These are phyloP conservation scores for Tetrapedia diversipes DNA, from an alignment of 2,888 invertebrate species.

Conservation along the genomic window DNA sequence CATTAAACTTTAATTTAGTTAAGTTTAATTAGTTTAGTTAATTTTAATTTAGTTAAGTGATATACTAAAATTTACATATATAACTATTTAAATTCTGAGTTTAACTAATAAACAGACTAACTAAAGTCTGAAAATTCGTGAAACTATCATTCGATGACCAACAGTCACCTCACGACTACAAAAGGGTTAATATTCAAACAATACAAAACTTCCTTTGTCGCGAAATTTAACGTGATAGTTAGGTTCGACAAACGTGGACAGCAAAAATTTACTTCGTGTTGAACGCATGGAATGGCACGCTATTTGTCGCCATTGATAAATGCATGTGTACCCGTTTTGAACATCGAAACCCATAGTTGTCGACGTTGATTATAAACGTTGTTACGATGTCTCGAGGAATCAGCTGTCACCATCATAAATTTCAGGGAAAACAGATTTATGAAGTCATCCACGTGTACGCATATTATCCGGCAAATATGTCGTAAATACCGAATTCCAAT, in stretches of 20 bases:
- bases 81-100: too few relatives aligned
- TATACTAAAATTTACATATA: too few relatives aligned
- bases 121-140: too few relatives aligned
- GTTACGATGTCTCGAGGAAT: conserved; percentile 12
- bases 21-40: too few relatives aligned
- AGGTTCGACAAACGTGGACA: not conserved
- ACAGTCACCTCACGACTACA: too few relatives aligned
- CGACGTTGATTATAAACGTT: conserved; percentile 1
- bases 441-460: conserved; percentile 17
- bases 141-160: too few relatives aligned
- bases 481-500: conserved; percentile 33
- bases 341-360: not conserved
- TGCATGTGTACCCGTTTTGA: not conserved
- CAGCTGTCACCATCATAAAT: conserved; percentile 42
- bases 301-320: conserved; percentile 12
- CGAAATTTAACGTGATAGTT: not conserved
- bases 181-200: too few relatives aligned
- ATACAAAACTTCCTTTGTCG: not conserved
- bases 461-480: not conserved
- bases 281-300: not conserved
- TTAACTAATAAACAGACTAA: too few relatives aligned
- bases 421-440: conserved; percentile 25
- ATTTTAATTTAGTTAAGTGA: too few relatives aligned
- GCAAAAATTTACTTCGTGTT: not conserved
- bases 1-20: too few relatives aligned